Evolutionary conservation across 1,140 invertebrate species (phyloP).

Genomic region (Mycetomoellerius zeteki): DNA sequence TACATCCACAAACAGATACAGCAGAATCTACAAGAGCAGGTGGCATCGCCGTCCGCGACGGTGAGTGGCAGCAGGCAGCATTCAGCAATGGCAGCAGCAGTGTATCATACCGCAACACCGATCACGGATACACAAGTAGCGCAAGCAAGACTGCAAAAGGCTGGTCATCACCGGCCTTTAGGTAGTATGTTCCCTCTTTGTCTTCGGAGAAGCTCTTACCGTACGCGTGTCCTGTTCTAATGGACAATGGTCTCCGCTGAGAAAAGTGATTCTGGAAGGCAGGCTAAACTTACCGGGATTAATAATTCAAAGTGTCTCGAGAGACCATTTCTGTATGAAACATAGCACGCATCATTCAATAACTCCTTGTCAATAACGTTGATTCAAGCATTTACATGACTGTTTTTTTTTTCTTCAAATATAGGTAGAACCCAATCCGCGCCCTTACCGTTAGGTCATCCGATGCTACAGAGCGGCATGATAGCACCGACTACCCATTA

Average conservation of each 20-base stretch:
- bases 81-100: constrained; percentile 61
- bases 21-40: constrained; percentile 73
- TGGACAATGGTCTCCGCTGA: constrained; percentile 25
- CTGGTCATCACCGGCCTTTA: constrained; percentile 92
- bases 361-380: background rate
- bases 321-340: constrained; percentile 51
- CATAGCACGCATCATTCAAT: constrained; percentile 49
- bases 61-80: constrained; percentile 33
- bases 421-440: constrained; percentile 95
- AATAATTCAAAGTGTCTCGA: background rate
- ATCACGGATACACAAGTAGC: constrained; percentile 91
- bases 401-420: background rate
- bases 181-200: constrained; percentile 88
- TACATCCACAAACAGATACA: constrained; percentile 90
- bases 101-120: constrained; percentile 83
- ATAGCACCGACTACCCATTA: constrained; percentile 88
- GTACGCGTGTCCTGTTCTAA: constrained; percentile 58
- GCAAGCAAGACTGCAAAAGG: constrained; percentile 92
- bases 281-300: background rate
- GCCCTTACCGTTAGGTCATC: constrained; percentile 97
- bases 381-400: background rate
- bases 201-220: constrained; percentile 70
- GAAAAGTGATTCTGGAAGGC: background rate
- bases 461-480: constrained; percentile 91
- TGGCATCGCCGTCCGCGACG: constrained; percentile 30